phyloP scores from a whole-genome alignment of 2,888 invertebrate species.

The Drosophila testacea region DNA sequence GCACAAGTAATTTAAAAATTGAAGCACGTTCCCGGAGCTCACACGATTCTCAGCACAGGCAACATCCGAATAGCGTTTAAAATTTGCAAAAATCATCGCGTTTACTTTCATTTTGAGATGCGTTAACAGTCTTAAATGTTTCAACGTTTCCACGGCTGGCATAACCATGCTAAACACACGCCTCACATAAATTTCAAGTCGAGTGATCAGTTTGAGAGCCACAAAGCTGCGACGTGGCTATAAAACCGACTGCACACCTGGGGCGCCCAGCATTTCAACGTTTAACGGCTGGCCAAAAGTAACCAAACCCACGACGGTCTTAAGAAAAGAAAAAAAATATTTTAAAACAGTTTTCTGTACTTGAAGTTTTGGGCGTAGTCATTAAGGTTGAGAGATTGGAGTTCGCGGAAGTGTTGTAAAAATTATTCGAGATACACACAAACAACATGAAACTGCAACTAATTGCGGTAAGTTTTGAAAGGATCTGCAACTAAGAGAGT shows the following conservation, averaged over 20 bases:
- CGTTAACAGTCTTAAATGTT: slow-evolving; percentile 55
- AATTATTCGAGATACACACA: slow-evolving; percentile 22
- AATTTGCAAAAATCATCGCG: slow-evolving; percentile 56
- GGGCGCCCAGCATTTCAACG: slow-evolving; percentile 73
- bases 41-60: slow-evolving; percentile 62
- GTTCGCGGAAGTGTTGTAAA: slow-evolving; percentile 58
- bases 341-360: slow-evolving; percentile 32
- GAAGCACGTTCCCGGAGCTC: slow-evolving; percentile 59
- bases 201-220: slow-evolving; percentile 39
- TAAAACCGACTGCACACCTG: slow-evolving; percentile 65
- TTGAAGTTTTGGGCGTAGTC: slow-evolving; percentile 36
- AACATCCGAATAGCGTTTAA: slow-evolving; percentile 33
- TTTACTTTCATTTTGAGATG: slow-evolving; percentile 77
- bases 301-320: slow-evolving; percentile 35
- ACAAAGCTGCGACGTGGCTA: slow-evolving; percentile 57
- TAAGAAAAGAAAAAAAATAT: slow-evolving; percentile 16
- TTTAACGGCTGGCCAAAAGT: slow-evolving; percentile 58
- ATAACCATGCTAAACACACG: slow-evolving; percentile 58
- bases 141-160: slow-evolving; percentile 36
- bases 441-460: slow-evolving; percentile 68
- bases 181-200: slow-evolving; percentile 70
- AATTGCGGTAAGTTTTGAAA: slow-evolving; percentile 71
- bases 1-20: slow-evolving; percentile 66
- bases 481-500: slow-evolving; percentile 28
- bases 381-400: slow-evolving; percentile 15